Base-by-base conservation (phyloP, 2,797 vertebrate genomes). In the Poeciliopsis turneri region DNA sequence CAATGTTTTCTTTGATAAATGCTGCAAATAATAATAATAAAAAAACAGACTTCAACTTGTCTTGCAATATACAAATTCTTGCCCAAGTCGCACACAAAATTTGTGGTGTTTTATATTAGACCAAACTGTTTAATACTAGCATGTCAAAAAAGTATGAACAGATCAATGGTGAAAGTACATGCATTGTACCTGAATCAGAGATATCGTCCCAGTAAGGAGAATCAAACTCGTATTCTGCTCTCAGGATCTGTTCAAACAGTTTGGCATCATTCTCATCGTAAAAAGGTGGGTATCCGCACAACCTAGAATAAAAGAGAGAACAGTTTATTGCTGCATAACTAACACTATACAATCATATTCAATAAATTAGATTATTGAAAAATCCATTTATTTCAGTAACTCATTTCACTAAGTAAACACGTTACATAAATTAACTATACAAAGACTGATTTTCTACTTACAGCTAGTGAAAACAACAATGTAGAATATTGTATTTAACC, bases 171-270 rank as follows among this genome's bases (percentile, higher is more conserved):
- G 12, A 33, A n/a, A n/a, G n/a, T n/a, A 57, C 2, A 3, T 57
- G 20, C 5, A 16, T 16, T 16, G 33, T 96, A 99, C 98, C 98
- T 53, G 98, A 99, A 47, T 99, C 98, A 0, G 98, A 99, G 93
- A 99, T 99, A 86, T 99, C 98, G 0, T 99, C 98, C 98, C 98
- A 99, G 92, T 99, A 99, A 5, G 98, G 98, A 39, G 98, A 99
- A 92, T 99, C 98, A 16, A 99, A 99, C 93, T 99, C 98, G 0
- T 98, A 99, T 80, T 99, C 98, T 0, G 98, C 98, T 91, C 96
- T 97, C 87, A 99, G 91, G 87, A 99, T 99, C 95, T 99, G 98
- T 88, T 99, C 98, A 1, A 99, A 99, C 77, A 99, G 97, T 90
- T 98, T 99, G 93, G 98, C 96, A 25, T 99, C 98, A 0, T 98